Conservation (phyloP, 2,888 invertebrate species). For the Ormyrus nitidulus region DNA sequence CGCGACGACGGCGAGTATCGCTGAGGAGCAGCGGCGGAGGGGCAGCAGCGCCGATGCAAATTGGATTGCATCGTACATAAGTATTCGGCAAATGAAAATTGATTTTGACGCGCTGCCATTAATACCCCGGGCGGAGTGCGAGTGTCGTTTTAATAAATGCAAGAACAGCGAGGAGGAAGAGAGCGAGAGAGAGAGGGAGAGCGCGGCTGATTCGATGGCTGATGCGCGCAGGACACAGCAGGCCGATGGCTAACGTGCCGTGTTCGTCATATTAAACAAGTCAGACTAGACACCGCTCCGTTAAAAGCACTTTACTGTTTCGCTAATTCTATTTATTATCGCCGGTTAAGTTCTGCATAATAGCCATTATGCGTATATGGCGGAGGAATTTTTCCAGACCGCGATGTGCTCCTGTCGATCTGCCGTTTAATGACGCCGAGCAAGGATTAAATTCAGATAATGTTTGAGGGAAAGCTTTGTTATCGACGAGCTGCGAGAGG, state of each 20-base stretch:
- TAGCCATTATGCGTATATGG: neutral
- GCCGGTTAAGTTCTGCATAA: constrained; percentile 55
- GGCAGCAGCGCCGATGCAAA: constrained; percentile 64
- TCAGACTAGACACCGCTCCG: constrained; percentile 67
- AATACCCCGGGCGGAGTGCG: constrained; percentile 66
- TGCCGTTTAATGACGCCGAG: too few species aligned
- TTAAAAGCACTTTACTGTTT: constrained; percentile 74
- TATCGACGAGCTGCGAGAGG: too few species aligned
- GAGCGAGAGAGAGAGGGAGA: constrained; percentile 37
- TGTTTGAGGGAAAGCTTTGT: too few species aligned
- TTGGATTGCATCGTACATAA: constrained; percentile 73
- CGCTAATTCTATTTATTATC: constrained; percentile 71
- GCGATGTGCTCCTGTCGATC: too few species aligned
- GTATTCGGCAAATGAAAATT: constrained; percentile 74
- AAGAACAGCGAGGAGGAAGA: constrained; percentile 62
- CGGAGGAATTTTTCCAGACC: too few species aligned
- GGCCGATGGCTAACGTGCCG: neutral
- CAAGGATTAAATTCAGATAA: too few species aligned
- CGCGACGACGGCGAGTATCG: neutral
- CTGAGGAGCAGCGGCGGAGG: constrained; percentile 36
- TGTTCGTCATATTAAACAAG: constrained; percentile 72
- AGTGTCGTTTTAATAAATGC: constrained; percentile 72
- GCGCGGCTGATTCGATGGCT: constrained; percentile 9
- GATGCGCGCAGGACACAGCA: neutral
- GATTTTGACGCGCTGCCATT: constrained; percentile 73